These are phyloP conservation scores for Gonatopus flavifemur DNA, from an alignment of 1,140 invertebrate species.

Conservation along the genomic window DNA sequence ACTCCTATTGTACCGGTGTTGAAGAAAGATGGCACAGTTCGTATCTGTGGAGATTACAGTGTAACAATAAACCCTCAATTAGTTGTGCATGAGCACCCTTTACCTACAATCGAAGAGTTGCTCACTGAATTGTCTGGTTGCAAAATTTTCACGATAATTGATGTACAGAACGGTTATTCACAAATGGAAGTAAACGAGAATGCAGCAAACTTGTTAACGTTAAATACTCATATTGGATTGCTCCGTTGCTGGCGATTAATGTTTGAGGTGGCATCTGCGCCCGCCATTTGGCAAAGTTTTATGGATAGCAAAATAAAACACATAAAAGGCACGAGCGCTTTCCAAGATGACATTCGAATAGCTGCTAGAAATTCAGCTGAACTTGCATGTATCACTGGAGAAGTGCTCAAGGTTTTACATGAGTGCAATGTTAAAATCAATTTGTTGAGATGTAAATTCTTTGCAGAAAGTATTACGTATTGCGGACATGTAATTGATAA, in stretches of 20 bases:
- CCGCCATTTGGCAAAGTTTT: constrained; percentile 32
- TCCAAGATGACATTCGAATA: constrained; percentile 34
- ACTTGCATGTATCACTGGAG: constrained; percentile 2
- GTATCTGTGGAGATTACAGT: constrained; percentile 55
- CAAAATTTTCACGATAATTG: constrained; percentile 28
- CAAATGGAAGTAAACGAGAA: constrained; percentile 47
- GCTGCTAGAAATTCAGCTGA: constrained; percentile 1
- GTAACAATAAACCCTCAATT: constrained; percentile 39
- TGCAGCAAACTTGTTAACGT: constrained; percentile 41
- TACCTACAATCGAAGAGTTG: constrained; percentile 53
- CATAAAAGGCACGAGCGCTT: constrained; percentile 21
- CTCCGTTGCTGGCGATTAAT: constrained; percentile 20
- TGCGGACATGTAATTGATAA: no score
- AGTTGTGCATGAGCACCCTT: constrained; percentile 45
- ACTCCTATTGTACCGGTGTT: constrained; percentile 54
- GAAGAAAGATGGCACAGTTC: constrained; percentile 46
- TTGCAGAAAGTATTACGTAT: no score
- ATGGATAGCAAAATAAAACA: constrained; percentile 29
- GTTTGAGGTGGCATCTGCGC: constrained; percentile 28
- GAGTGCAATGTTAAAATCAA: constrained; percentile 17
- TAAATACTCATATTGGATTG: constrained; percentile 32
- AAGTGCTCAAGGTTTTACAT: constrained; percentile 16
- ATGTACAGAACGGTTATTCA: constrained; percentile 51
- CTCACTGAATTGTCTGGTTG: constrained; percentile 38
- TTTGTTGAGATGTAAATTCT: constrained; percentile 21